These are phyloP conservation scores for Botia kubotai DNA, from an alignment of 2,797 vertebrate species.

Conservation along the genomic window DNA sequence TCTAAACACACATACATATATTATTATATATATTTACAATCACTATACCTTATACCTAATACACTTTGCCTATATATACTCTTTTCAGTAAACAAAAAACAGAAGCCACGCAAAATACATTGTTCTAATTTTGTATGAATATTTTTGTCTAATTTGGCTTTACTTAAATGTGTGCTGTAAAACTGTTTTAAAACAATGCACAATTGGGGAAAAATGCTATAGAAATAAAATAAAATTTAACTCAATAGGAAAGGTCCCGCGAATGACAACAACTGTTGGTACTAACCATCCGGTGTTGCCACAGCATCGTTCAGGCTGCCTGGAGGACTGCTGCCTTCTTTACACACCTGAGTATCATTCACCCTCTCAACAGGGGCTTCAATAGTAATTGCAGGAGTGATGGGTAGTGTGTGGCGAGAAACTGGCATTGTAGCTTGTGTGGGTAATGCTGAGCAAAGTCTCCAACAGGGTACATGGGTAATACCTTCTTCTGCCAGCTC, in stretches of 20 bases:
- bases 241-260: not conserved
- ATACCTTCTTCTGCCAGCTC: conserved; percentile 92
- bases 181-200: no score
- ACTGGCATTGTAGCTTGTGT: conserved; percentile 58
- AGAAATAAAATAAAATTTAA: no score
- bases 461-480: conserved; percentile 87
- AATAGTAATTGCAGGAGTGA: conserved; percentile 66
- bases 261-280: not conserved
- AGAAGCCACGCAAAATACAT: no score
- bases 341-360: conserved; percentile 72
- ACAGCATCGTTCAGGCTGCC: conserved; percentile 77
- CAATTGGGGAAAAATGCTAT: no score
- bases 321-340: conserved; percentile 75
- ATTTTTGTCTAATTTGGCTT: no score
- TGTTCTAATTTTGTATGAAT: no score
- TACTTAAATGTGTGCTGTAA: no score
- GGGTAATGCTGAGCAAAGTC: conserved; percentile 34
- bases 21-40: no score
- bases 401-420: conserved; percentile 31
- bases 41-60: no score
- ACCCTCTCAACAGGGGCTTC: conserved; percentile 63
- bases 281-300: conserved; percentile 87
- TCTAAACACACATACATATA: conserved; percentile 74
- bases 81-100: no score
- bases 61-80: no score